Base-by-base conservation (phyloP, 2,888 invertebrate genomes). In the Norana najaformis region DNA sequence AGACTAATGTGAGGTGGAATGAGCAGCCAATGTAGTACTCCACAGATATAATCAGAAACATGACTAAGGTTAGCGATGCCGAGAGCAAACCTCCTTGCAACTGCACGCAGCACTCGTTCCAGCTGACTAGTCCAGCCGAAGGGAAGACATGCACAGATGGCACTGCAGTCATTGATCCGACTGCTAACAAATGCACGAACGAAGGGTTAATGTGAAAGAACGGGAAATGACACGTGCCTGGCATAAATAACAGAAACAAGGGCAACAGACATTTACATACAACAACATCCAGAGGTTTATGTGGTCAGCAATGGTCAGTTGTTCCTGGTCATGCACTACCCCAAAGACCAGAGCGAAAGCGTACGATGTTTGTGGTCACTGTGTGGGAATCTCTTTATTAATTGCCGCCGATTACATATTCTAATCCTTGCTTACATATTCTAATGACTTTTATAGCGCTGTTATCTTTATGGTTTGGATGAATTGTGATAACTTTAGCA, bases 171-270 rank as follows among this genome's bases (percentile, higher is more conserved):
- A 69, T 69, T n/a, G 69, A 69, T 69, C 69, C n/a, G 30, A 69
- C 30, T 69, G n/a, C n/a, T n/a, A n/a, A n/a, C 30, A n/a, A 69
- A 69, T 8, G 30, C 8, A n/a, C n/a, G 8, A n/a, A n/a, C 69
- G n/a, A 69, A 69, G 69, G n/a, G 69, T 69, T 69, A 69, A 69
- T 69, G 8, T n/a, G n/a, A n/a, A 69, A n/a, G n/a, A 69, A 8
- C 30, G n/a, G 69, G 16, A n/a, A 69, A 69, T 69, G 69, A 69
- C 69, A 6, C n/a, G 3, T 13, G 11, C 30, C n/a, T 69, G 8
- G n/a, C 30, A 69, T n/a, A 69, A 69, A n/a, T 69, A n/a, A 69
- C 69, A 69, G n/a, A n/a, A n/a, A 69, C 69, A 69, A 69, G 69
- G n/a, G 69, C n/a, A n/a, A 69, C n/a, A 8, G 69, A n/a, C n/a